Base-by-base conservation (phyloP, 2,797 vertebrate genomes). In the Tokudaia tokunoshimensis region DNA sequence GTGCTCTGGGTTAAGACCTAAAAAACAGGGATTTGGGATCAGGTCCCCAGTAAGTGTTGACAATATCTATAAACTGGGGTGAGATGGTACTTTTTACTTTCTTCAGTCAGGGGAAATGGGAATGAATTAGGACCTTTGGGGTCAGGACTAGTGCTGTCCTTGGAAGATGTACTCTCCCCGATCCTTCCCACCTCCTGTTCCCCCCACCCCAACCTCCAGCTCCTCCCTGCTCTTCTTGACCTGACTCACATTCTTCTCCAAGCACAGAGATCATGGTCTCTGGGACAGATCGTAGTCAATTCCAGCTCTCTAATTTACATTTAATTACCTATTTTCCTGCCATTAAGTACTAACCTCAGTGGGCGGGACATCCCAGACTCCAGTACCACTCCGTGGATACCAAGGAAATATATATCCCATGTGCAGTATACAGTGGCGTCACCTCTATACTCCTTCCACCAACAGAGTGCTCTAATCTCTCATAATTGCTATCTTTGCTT, bases 381-480 rank as follows among this genome's bases (percentile, higher is more conserved):
- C 2, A 26, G 63, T 57, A n/a, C 1, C 9, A 19, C 57, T 41
- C 7, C 15, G 1, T 47, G 14, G 6, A 2, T 1, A 59, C 29
- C 15, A 4, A 63, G 57, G 15, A 63, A 11, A 22, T 1, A 0
- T 1, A 11, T 7, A 6, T 4, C 9, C 9, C 1, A 0, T 11
- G 2, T 7, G 7, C 31, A 3, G 57, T 70, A 24, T 0, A 0
- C 0, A 41, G 34, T 3, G 6, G 34, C 22, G 1, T 31, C 67
- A 50, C 2, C 11, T 4, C 9, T 44, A 4, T 3, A 8, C 2
- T 0, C 11, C 44, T 72, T 44, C 44, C 26, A 9, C 14, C 37
- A 70, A 14, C 24, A 34, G 4, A 6, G 3, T 19, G 11, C 34
- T 3, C 1, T 63, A 1, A 4, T 8, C n/a, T 67, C 85, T 17